Percentiles rank a stretch among this genome's conserved stretches.
Conservation (phyloP, 2,888 invertebrate genomes). For the Eristalis intricaria region DNA sequence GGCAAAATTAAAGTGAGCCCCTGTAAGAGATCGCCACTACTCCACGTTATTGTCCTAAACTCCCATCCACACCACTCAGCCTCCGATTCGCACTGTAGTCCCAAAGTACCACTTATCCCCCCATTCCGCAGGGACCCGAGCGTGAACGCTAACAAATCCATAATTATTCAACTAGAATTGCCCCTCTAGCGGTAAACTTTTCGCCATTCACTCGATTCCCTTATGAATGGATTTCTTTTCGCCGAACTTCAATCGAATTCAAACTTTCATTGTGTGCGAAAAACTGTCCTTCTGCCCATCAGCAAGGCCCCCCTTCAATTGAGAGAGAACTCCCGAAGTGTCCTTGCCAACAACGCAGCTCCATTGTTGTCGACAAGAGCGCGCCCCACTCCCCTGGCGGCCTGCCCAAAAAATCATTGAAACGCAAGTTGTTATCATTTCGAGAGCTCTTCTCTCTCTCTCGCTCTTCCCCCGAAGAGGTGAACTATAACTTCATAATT, state of each 20-base stretch:
- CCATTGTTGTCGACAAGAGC: slow-evolving; percentile 30
- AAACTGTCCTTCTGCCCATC: neutral
- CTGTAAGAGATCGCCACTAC: too few species aligned
- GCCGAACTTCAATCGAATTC: neutral
- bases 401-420: slow-evolving; percentile 17
- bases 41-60: too few species aligned
- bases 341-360: neutral
- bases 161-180: neutral
- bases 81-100: neutral
- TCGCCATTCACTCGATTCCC: neutral
- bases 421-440: slow-evolving; percentile 54
- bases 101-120: neutral
- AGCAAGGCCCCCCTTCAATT: neutral
- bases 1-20: too few species aligned
- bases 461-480: neutral
- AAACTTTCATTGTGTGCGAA: neutral
- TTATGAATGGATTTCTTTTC: neutral
- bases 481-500: slow-evolving; percentile 59
- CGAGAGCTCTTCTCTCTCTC: neutral
- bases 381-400: neutral
- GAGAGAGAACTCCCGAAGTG: neutral
- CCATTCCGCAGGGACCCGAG: neutral
- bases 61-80: neutral
- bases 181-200: neutral
- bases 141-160: neutral